Percentiles rank a stretch among this genome's conserved stretches.
Evolutionary conservation across 2,888 invertebrate genomes (phyloP).

Genomic region (Chrysolina haemoptera): DNA sequence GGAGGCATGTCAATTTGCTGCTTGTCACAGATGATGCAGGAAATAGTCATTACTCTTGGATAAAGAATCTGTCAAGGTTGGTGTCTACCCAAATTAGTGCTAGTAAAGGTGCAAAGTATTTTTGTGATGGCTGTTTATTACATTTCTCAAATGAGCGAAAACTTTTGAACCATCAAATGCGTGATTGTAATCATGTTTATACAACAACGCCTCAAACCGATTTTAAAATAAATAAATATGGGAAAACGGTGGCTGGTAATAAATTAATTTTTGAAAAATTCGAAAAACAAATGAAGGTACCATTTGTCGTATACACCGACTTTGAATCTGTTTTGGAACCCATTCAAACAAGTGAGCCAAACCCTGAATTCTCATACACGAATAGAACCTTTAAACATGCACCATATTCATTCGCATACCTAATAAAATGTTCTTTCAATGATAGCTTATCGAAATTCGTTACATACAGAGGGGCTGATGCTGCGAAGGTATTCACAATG

Average conservation of each 20-base stretch:
- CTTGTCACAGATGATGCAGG: background rate
- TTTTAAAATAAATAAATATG: constrained; percentile 2
- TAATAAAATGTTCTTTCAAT: constrained; percentile 14
- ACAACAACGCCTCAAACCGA: background rate
- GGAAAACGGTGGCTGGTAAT: constrained; percentile 29
- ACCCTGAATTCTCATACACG: background rate
- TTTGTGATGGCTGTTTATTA: background rate
- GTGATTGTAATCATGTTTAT: constrained; percentile 25
- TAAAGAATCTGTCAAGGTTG: background rate
- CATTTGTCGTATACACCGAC: constrained; percentile 49
- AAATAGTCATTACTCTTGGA: background rate
- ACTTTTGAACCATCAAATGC: background rate
- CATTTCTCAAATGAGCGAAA: background rate
- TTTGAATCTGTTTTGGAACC: constrained; percentile 42
- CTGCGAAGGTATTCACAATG: too few species aligned
- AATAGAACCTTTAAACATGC: background rate
- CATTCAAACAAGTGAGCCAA: background rate
- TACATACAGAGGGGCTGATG: background rate
- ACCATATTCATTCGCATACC: background rate
- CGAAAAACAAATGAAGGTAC: constrained; percentile 43
- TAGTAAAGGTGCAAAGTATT: background rate
- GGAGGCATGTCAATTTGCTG: constrained; percentile 21
- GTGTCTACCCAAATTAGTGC: background rate
- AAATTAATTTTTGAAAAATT: constrained; percentile 49
- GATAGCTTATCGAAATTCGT: constrained; percentile 2